phyloP scores from a whole-genome alignment of 2,888 invertebrate species.

The Lycocerus yunnanus region DNA sequence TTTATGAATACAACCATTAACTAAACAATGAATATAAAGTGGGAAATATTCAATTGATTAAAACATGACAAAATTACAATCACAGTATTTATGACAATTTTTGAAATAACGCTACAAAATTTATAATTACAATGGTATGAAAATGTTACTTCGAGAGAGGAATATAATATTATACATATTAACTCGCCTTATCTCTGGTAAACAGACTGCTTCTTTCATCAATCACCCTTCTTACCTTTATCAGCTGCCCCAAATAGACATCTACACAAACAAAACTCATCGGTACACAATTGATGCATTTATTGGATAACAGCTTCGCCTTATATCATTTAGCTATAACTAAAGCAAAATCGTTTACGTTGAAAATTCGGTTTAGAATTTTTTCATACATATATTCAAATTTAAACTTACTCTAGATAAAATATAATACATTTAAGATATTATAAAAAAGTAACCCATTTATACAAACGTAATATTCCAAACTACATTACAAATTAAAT shows the following conservation, averaged over 20 bases:
- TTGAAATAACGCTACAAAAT: not conserved
- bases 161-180: constrained; percentile 39
- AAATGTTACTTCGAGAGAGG: constrained; percentile 13
- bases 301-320: not conserved
- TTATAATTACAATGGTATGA: not conserved
- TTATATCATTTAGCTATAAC: not conserved
- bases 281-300: constrained; percentile 13
- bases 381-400: not conserved
- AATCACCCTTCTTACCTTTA: constrained; percentile 42
- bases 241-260: constrained; percentile 41
- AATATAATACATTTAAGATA: not conserved
- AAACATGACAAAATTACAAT: not conserved
- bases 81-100: not conserved
- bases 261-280: constrained; percentile 40
- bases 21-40: not conserved
- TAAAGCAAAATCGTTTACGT: not conserved
- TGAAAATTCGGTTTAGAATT: not conserved
- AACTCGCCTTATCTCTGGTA: constrained; percentile 42
- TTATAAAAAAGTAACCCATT: not conserved
- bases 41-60: not conserved
- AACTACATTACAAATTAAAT: not conserved
- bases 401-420: not conserved
- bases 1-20: not conserved
- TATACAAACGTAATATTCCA: no score
- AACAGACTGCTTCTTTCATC: constrained; percentile 49